Evolutionary conservation across 35 echinoderm and acorn worm genomes (phyloP).

Genomic region (Chiridota heheva): DNA sequence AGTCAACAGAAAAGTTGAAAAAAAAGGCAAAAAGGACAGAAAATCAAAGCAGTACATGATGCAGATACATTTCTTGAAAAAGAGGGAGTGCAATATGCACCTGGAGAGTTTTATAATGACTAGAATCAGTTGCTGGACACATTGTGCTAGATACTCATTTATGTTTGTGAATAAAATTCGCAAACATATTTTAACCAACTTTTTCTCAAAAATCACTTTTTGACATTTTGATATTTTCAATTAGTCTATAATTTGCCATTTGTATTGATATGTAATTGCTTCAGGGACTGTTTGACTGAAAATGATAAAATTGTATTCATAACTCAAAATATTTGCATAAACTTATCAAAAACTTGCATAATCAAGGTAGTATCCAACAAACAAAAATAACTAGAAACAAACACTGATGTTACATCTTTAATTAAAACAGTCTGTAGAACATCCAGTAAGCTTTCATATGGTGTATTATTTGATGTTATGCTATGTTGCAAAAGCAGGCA

Average conservation of each 20-base stretch:
- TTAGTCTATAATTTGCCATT: neutral
- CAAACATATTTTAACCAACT: too few relatives aligned
- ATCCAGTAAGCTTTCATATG: conserved; percentile 16
- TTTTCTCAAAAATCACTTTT: too few relatives aligned
- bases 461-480: conserved; percentile 6
- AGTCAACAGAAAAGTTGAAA: too few relatives aligned
- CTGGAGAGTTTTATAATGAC: neutral
- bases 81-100: neutral
- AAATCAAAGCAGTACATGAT: neutral
- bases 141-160: neutral
- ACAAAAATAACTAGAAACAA: neutral
- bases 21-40: neutral
- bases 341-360: neutral
- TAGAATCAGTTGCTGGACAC: neutral
- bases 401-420: neutral
- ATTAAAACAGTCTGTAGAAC: conserved; percentile 12
- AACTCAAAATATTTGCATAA: neutral
- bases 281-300: neutral
- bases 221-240: conserved; percentile 16
- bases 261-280: neutral
- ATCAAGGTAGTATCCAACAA: neutral
- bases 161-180: neutral
- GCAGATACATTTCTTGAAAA: neutral
- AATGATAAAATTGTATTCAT: neutral
- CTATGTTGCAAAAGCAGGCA: neutral